Evolutionary conservation across 2,797 vertebrate genomes (phyloP).

Genomic region (Urosaurus nigricauda): DNA sequence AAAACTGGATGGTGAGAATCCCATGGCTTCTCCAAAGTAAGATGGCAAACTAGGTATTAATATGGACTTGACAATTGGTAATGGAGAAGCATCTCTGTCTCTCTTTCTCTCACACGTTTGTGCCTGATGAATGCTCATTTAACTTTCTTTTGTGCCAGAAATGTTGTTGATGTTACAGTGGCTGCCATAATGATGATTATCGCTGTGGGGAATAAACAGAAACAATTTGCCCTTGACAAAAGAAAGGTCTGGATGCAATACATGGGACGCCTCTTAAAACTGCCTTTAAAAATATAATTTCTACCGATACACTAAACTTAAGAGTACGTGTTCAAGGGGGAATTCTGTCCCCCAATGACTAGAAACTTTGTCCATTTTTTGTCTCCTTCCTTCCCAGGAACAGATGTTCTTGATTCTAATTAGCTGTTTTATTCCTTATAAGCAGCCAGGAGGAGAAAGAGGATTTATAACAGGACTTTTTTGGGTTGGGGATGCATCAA

Average conservation of each 20-base stretch:
- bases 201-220: conserved; percentile 7
- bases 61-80: not conserved
- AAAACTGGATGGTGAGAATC: not conserved
- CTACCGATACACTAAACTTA: not conserved
- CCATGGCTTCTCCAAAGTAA: conserved; percentile 50
- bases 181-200: not conserved
- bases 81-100: not conserved
- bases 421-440: not conserved
- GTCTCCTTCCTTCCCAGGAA: not conserved
- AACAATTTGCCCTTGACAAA: not conserved
- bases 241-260: not conserved
- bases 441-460: not conserved
- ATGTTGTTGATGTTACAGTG: conserved; percentile 27
- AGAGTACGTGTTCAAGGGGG: not conserved
- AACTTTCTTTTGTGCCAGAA: not conserved
- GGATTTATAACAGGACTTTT: conserved; percentile 15
- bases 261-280: not conserved
- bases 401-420: conserved; percentile 7
- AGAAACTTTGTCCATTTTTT: not conserved
- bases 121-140: conserved; percentile 3
- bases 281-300: not conserved
- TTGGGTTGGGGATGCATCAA: conserved; percentile 38
- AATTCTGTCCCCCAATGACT: not conserved
- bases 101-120: not conserved
- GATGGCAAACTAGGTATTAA: conserved; percentile 15